Evolutionary conservation across 2,888 invertebrate species (phyloP).

Genomic region (Bombyx huttoni): DNA sequence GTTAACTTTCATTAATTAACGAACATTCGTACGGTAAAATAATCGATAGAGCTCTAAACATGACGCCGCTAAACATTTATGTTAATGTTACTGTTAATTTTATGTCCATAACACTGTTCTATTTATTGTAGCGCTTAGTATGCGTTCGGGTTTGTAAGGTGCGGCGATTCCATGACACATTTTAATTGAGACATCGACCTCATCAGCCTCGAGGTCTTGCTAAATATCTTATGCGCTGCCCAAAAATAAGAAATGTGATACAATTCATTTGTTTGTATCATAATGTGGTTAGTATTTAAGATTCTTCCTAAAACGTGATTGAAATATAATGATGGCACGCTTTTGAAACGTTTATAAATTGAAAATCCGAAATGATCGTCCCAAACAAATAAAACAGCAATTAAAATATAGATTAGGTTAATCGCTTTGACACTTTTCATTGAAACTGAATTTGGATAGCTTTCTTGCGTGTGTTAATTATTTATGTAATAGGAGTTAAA

Average conservation of each 20-base stretch:
- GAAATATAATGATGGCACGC: background rate
- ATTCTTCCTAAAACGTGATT: background rate
- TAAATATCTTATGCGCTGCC: no score
- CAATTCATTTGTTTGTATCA: background rate
- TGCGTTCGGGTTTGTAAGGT: no score
- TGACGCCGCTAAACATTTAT: no score
- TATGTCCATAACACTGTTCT: no score
- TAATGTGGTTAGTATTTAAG: background rate
- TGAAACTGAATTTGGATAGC: background rate
- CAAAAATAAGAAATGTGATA: no score
- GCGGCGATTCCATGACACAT: no score
- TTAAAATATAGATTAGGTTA: background rate
- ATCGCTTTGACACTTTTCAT: background rate
- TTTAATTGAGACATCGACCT: no score
- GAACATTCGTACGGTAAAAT: background rate
- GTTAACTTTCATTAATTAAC: background rate
- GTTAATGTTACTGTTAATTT: no score
- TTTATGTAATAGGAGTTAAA: background rate
- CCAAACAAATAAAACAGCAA: background rate
- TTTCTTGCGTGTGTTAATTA: background rate
- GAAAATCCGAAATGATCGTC: background rate
- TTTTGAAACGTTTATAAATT: background rate
- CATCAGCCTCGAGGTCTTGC: no score
- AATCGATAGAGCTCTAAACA: background rate
- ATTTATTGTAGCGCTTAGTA: no score